These are phyloP conservation scores for Caenorhabditis sp. DNA, from an alignment of 2,888 invertebrate species.

Conservation along the genomic window DNA sequence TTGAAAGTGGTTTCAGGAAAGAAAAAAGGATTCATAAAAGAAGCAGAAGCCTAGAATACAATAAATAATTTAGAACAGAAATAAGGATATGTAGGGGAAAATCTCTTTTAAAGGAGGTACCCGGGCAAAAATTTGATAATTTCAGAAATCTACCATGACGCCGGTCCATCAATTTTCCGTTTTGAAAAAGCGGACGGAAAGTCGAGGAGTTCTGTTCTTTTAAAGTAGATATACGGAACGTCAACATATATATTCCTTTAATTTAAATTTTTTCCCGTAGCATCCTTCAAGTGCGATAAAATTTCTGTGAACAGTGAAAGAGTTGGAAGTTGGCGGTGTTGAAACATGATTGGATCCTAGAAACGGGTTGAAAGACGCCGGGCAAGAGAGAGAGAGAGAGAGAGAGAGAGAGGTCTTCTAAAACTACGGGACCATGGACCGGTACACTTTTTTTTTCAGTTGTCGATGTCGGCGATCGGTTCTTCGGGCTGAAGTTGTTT, in stretches of 20 bases:
- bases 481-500: conserved; percentile 71
- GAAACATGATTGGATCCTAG: conserved; percentile 41
- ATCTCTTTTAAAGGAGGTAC: no score
- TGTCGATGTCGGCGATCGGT: conserved; percentile 65
- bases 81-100: conserved; percentile 34
- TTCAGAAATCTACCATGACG: no score
- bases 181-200: no score
- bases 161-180: no score
- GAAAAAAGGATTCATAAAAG: conserved; percentile 5
- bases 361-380: conserved; percentile 43
- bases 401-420: conserved; percentile 14
- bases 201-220: no score
- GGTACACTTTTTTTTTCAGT: conserved; percentile 55
- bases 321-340: no score
- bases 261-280: no score
- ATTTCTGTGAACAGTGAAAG: no score
- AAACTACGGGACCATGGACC: conserved; percentile 18
- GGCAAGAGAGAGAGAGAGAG: background rate
- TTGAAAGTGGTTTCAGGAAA: conserved; percentile 23
- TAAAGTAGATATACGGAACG: no score
- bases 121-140: no score
- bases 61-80: conserved; percentile 48
- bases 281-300: no score
- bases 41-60: conserved; percentile 40
- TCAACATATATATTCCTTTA: no score